Evolutionary conservation across 2,113 vertebrate species (phyloP).

Genomic region (Natator depressus): DNA sequence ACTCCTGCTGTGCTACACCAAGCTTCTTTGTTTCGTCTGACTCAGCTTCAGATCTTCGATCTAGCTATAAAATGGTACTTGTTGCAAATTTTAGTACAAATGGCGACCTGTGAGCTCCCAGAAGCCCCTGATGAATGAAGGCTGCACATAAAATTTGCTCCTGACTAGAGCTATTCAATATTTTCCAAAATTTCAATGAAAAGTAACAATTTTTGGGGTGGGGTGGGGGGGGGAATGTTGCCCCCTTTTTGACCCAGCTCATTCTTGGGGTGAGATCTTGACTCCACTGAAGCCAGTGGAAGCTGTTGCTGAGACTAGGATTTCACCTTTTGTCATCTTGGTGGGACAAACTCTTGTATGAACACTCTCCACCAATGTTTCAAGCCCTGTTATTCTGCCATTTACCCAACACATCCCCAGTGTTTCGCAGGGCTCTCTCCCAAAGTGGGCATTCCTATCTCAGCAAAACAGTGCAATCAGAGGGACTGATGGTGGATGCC

Average conservation of each 20-base stretch:
- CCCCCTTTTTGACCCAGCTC: background rate
- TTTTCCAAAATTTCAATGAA: fast-evolving
- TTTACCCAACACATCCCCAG: background rate
- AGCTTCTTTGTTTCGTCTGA: background rate
- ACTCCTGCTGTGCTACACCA: background rate
- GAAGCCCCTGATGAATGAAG: background rate
- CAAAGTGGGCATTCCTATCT: background rate
- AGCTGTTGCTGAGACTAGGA: background rate
- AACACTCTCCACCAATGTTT: background rate
- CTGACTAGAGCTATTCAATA: background rate
- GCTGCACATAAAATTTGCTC: background rate
- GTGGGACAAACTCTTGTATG: fast-evolving
- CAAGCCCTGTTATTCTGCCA: background rate
- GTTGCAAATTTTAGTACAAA: background rate
- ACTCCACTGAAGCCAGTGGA: background rate
- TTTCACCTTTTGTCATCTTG: background rate
- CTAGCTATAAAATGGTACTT: background rate
- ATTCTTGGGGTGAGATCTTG: background rate
- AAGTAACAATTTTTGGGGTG: fast-evolving
- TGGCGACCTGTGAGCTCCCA: background rate
- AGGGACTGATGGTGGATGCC: background rate
- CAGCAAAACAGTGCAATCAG: background rate
- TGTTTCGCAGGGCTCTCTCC: background rate
- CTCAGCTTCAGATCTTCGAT: background rate
- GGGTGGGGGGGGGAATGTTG: no score